Evolutionary conservation across 2,888 invertebrate species (phyloP), one percentile per base, ranked within the genome.

Genomic region (Calephelis perditalis): DNA sequence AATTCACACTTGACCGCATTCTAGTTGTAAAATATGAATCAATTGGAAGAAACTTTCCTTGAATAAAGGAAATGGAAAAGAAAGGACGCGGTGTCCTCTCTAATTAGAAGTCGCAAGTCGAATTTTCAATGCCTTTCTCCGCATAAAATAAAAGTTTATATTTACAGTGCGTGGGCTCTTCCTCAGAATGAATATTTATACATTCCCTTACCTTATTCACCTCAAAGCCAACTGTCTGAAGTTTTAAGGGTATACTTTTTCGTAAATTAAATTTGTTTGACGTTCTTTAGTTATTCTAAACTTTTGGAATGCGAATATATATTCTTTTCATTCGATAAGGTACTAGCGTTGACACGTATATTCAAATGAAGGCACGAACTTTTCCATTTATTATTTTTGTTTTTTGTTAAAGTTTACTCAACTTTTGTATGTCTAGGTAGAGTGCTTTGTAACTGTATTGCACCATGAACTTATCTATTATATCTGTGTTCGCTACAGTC

Each of bases 101-200:
- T 88, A 89, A 89, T 89, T 88, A 86, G 84, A 84, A 85, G 81
- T 84, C 82, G 81, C 82, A 83, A 82, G 77, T 82, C 81, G 87
- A 88, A 88, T 89, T 86, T 85, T 80, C 84, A 87, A 87, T 87
- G 83, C 79, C 77, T 79, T 79, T 75, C 77, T 71, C 74, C 71
- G 72, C 79, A 79, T 81, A 79, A 82, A 87, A 87, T 86, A 87
- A 87, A 88, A 89, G 86, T 88, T 88, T 86, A 81, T 88, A 86
- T 86, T 88, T 87, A 84, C 82, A 79, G 85, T 85, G 84, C 85
- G 84, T 86, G 77, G 78, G 74, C 76, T 77, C 78, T 77, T 76
- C 75, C 77, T 72, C 70, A 69, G 72, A 81, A 88, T 89, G 84
- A 88, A 87, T 88, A 87, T 88, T 89, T 87, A 89, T 89, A 84